Evolutionary conservation across 64 coral and sea anemone species (phyloP).

Genomic region (Actinia tenebrosa): DNA sequence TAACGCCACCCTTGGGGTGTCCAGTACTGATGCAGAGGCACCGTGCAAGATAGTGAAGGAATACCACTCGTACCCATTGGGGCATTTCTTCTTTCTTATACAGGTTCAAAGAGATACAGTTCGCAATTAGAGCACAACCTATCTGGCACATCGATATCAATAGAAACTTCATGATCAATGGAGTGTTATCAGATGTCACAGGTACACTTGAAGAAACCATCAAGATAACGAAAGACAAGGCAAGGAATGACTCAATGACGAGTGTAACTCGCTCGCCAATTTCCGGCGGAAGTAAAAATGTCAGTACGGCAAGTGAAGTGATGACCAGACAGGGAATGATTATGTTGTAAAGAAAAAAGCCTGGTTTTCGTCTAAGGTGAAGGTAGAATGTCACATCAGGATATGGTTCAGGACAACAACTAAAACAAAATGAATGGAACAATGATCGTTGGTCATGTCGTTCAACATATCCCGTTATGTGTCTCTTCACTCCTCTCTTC

Average conservation of each 20-base stretch:
- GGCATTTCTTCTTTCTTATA: constrained; percentile 68
- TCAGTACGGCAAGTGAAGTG: constrained; percentile 70
- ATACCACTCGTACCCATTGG: constrained; percentile 71
- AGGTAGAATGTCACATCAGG: constrained; percentile 86
- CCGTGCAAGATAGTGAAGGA: constrained; percentile 83
- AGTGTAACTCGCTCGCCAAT: constrained; percentile 87
- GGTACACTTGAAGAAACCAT: constrained; percentile 89
- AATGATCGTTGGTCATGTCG: constrained; percentile 4
- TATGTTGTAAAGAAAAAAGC: constrained; percentile 94
- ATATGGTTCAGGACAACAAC: constrained; percentile 92
- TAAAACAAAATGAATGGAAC: constrained; percentile 24
- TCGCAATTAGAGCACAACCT: constrained; percentile 69
- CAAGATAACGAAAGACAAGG: constrained; percentile 81
- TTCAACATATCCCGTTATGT: background rate
- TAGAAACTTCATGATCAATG: constrained; percentile 74
- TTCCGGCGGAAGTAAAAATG: constrained; percentile 91
- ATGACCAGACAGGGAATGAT: constrained; percentile 95
- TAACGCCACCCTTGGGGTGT: constrained; percentile 41
- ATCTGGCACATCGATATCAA: constrained; percentile 91
- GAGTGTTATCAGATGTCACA: constrained; percentile 71
- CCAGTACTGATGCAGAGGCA: constrained; percentile 66
- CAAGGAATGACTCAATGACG: constrained; percentile 86
- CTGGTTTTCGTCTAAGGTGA: constrained; percentile 82
- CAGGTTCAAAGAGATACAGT: constrained; percentile 82
- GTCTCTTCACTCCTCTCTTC: background rate